Base-by-base conservation (phyloP, 2,113 vertebrate genomes). In the Apteryx owenii region DNA sequence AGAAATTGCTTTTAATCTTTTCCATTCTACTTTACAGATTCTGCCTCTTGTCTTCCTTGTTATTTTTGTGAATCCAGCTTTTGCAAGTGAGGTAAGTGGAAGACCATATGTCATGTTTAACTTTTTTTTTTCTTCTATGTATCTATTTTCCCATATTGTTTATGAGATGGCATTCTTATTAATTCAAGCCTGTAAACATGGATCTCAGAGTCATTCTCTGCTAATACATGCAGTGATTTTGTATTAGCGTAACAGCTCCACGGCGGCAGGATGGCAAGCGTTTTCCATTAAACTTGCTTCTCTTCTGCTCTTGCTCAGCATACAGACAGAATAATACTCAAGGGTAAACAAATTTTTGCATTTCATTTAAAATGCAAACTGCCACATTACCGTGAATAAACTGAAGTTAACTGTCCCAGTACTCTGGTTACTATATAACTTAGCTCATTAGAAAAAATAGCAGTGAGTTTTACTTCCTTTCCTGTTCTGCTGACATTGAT, bases 21-120 rank as follows among this genome's bases (percentile, higher is more conserved):
- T 44, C 60, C 72, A 26, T 73, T 53, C 38, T 54, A 26, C 44
- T 69, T 54, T 84, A 38, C 44, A 91, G 94, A 72, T 88, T 51
- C 69, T 95, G 48, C 42, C 68, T 50, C 44, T 60, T 26, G 69
- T 64, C 50, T 44, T 93, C 29, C 61, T 93, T 77, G 90, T 64
- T 20, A 19, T 81, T 28, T 70, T 91, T 10, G 38, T 81, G 31
- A 70, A 46, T 54, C 46, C 88, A 33, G 53, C 69, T 31, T 56
- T 36, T n/a, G 80, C 73, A 31, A 86, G 69, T 46, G 77, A 95
- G 40, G 91, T 95, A 93, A 93, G 91, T 85, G 53, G 13, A 51
- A 33, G 18, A 6, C 29, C 26, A 22, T n/a, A 22, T 53, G 36
- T 21, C 28, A 75, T 29, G 18, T 38, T 38, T 29, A 38, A 22